Percentiles rank a stretch among this genome's conserved stretches.
Evolutionary conservation across 2,113 vertebrate genomes (phyloP).

Genomic region (Cervus canadensis): DNA sequence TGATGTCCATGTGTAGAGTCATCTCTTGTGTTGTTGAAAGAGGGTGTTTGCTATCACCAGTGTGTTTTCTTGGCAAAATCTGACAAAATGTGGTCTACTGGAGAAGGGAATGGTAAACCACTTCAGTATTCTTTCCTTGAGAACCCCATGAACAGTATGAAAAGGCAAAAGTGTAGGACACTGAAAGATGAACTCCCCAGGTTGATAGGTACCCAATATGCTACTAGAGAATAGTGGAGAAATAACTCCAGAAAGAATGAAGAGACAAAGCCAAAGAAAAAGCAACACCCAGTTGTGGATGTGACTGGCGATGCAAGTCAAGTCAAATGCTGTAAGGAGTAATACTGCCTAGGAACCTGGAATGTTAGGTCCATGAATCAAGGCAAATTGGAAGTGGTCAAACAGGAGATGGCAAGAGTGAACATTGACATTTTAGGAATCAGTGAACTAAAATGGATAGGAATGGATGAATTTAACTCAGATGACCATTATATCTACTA

Average conservation of each 20-base stretch:
- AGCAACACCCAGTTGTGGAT: neutral
- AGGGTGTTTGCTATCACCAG: neutral
- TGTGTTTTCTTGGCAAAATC: neutral
- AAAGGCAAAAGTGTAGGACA: neutral
- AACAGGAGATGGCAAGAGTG: neutral
- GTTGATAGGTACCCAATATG: neutral
- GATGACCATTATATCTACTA: neutral
- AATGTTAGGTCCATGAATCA: neutral
- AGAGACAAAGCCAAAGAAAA: neutral
- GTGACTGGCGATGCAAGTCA: neutral
- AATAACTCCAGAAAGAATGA: neutral
- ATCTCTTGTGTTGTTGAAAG: neutral
- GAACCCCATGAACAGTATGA: neutral
- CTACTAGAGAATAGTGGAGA: neutral
- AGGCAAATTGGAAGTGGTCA: neutral
- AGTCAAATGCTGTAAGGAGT: neutral
- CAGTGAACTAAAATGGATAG: neutral
- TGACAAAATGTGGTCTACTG: neutral
- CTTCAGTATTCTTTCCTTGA: neutral
- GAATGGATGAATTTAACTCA: neutral
- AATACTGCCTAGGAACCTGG: neutral
- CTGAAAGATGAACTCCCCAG: neutral
- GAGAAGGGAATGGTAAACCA: neutral
- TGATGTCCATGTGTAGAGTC: neutral
- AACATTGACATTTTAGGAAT: neutral